Percentiles rank a stretch among this genome's conserved stretches.
phyloP scores from a whole-genome alignment of 2,797 vertebrate genomes.

The Chiloscyllium punctatum region DNA sequence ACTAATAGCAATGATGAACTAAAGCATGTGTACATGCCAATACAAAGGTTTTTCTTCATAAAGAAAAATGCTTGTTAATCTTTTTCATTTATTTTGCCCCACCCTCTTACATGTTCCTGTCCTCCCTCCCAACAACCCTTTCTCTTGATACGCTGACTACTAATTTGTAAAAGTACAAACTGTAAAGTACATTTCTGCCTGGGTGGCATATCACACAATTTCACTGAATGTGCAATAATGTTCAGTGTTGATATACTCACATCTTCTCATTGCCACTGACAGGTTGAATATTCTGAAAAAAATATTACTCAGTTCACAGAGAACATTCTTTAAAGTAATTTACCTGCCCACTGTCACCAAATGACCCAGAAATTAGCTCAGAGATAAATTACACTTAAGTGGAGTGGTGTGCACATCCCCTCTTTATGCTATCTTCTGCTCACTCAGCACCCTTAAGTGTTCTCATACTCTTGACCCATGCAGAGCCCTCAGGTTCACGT shows the following conservation, averaged over 20 bases:
- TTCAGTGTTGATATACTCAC: neutral
- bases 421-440: slow-evolving; percentile 13
- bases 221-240: neutral
- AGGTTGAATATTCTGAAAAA: neutral
- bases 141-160: too few relatives aligned
- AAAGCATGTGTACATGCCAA: neutral
- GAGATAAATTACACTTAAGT: slow-evolving; percentile 32
- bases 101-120: neutral
- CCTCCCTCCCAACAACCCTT: neutral
- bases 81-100: neutral
- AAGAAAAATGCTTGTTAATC: neutral
- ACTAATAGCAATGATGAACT: neutral
- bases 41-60: neutral
- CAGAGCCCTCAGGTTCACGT: neutral
- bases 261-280: neutral
- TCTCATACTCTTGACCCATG: neutral
- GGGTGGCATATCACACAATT: neutral
- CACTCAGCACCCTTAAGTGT: slow-evolving; percentile 8
- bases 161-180: neutral
- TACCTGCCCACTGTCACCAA: neutral
- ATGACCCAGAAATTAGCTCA: slow-evolving; percentile 32
- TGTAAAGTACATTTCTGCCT: neutral
- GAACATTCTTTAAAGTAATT: neutral
- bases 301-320: neutral
- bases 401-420: neutral